Percentiles rank a stretch among this genome's conserved stretches.
These are phyloP conservation scores for Phania funesta DNA, from an alignment of 2,888 invertebrate genomes.

Conservation along the genomic window DNA sequence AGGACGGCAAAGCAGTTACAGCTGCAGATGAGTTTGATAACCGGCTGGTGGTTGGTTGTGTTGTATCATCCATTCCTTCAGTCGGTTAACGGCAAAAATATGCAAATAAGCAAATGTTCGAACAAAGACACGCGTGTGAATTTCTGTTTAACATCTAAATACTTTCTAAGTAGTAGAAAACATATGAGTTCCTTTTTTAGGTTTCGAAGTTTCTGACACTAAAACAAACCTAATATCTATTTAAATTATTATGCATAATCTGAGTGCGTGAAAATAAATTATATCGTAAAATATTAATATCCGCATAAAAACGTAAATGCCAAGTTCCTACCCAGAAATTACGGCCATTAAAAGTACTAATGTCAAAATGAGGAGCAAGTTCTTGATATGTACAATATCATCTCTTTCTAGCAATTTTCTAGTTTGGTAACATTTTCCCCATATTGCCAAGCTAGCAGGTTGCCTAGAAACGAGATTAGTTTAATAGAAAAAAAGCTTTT, in stretches of 20 bases:
- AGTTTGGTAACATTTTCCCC: no score
- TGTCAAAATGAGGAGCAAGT: no score
- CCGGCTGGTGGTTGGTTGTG: neutral
- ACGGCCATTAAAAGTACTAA: no score
- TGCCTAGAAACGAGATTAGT: no score
- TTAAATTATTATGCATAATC: neutral
- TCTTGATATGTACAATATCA: no score
- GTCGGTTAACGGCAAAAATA: slow-evolving; percentile 46
- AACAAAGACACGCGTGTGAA: slow-evolving; percentile 22
- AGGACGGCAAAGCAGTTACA: neutral
- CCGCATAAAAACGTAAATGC: no score
- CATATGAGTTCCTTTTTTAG: neutral
- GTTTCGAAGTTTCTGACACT: neutral
- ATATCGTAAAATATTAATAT: neutral
- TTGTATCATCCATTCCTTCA: neutral
- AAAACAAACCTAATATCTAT: neutral
- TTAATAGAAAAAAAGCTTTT: no score
- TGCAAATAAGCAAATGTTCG: slow-evolving; percentile 26
- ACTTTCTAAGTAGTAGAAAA: slow-evolving; percentile 2
- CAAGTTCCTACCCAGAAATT: no score
- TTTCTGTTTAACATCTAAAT: slow-evolving; percentile 13
- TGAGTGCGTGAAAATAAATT: neutral
- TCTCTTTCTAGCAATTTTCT: no score
- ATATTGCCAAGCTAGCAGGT: no score
- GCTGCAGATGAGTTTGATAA: neutral